Percentiles rank a stretch among this genome's conserved stretches.
Evolutionary conservation across 2,113 vertebrate species (phyloP).

Genomic region (Casuarius casuarius): DNA sequence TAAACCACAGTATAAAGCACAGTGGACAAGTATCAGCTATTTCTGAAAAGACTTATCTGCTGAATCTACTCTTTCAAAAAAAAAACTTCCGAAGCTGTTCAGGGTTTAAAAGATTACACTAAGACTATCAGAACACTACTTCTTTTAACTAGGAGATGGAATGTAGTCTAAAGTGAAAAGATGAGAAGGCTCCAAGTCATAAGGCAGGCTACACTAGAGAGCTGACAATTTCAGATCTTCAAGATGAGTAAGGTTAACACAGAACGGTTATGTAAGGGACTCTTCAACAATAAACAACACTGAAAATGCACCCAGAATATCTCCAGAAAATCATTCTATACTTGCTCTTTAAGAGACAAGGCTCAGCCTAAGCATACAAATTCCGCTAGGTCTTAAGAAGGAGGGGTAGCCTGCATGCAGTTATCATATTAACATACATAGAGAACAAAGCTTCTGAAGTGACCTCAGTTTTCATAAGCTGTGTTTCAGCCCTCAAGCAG

Average conservation of each 20-base stretch:
- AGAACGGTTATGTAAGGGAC: not conserved
- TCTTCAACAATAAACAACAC: not conserved
- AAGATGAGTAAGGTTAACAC: not conserved
- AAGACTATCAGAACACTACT: not conserved
- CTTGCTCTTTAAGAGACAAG: not conserved
- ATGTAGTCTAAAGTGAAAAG: not conserved
- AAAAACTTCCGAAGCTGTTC: not conserved
- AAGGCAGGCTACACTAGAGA: not conserved
- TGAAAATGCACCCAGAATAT: not conserved
- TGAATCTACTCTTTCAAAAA: not conserved
- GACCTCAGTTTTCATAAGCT: not conserved
- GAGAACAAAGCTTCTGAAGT: not conserved
- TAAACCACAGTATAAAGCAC: not conserved
- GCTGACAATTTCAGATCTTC: not conserved
- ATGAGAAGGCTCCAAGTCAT: not conserved
- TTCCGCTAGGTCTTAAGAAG: not conserved
- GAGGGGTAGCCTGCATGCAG: rapidly evolving
- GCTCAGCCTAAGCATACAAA: not conserved
- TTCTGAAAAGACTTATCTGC: not conserved
- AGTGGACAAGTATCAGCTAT: not conserved
- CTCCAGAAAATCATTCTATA: not conserved
- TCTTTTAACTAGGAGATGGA: not conserved
- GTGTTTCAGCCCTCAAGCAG: not conserved
- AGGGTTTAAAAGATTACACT: not conserved
- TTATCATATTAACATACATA: not conserved